phyloP scores from a whole-genome alignment of 2,888 invertebrate species.

The Torymus aiolomorphi region DNA sequence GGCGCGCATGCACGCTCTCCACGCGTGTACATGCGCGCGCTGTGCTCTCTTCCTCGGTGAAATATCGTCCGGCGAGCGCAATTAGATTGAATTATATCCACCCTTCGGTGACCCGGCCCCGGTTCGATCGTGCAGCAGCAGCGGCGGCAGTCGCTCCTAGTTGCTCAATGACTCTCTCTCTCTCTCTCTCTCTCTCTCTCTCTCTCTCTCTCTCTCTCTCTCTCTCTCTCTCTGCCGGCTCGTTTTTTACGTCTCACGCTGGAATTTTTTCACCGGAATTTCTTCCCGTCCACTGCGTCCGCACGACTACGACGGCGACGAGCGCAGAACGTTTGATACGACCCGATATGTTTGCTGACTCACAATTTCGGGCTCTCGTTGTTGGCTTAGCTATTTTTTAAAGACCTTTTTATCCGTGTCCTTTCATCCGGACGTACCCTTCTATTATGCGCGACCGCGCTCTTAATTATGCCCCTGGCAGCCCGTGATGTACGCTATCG shows the following conservation, averaged over 20 bases:
- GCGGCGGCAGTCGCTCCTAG: background rate
- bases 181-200: too few species aligned
- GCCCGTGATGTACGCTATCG: background rate
- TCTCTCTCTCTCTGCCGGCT: background rate
- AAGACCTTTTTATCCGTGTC: conserved; percentile 32
- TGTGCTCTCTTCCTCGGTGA: conserved; percentile 9
- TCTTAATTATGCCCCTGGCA: background rate
- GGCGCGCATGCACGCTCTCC: too few species aligned
- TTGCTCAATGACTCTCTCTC: conserved; percentile 10
- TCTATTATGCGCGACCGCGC: conserved; percentile 4
- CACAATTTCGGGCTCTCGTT: conserved; percentile 31
- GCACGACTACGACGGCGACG: too few species aligned
- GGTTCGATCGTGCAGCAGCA: background rate
- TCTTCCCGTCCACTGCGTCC: background rate
- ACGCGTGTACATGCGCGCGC: background rate
- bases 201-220: too few species aligned
- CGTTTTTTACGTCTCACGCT: conserved; percentile 46
- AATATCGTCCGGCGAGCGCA: conserved; percentile 40
- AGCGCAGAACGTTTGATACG: background rate
- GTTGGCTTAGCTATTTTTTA: conserved; percentile 39
- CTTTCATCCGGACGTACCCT: conserved; percentile 24
- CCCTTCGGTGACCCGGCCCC: conserved; percentile 31
- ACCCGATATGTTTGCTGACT: conserved; percentile 32
- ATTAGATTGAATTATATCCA: conserved; percentile 50
- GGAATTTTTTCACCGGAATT: conserved; percentile 42